These are phyloP conservation scores for Barbus barbus DNA, from an alignment of 2,113 vertebrate species.

Conservation along the genomic window DNA sequence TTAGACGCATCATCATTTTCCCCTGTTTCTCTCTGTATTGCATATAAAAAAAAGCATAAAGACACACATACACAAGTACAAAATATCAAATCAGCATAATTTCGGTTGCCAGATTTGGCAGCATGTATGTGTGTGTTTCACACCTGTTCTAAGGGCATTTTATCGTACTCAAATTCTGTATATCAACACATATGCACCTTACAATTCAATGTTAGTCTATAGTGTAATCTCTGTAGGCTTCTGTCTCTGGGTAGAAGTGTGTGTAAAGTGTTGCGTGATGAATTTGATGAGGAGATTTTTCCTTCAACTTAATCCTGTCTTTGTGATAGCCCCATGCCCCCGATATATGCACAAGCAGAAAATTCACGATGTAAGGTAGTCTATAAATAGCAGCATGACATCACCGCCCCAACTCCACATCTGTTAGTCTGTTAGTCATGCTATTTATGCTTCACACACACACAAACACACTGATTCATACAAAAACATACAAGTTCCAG, in stretches of 20 bases:
- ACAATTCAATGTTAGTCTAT: not conserved
- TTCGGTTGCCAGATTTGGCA: not conserved
- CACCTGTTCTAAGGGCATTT: not conserved
- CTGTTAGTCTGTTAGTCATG: slow-evolving; percentile 49
- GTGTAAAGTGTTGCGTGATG: not conserved
- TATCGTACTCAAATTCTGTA: not conserved
- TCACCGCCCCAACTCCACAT: slow-evolving; percentile 36
- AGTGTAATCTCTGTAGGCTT: not conserved
- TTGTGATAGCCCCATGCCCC: not conserved
- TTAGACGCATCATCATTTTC: slow-evolving; percentile 28
- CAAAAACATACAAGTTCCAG: not conserved
- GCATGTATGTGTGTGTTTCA: not conserved
- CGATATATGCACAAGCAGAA: not conserved
- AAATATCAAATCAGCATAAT: slow-evolving; percentile 8
- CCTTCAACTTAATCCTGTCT: not conserved
- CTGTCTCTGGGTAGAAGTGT: not conserved
- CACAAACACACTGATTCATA: not conserved
- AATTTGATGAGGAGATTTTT: not conserved
- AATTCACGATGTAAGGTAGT: slow-evolving; percentile 31
- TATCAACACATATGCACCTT: not conserved
- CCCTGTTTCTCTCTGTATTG: slow-evolving; percentile 3
- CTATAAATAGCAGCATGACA: slow-evolving; percentile 48
- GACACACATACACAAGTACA: not conserved
- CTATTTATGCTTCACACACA: slow-evolving; percentile 39
- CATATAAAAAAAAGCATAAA: not conserved